Base-by-base conservation (phyloP, 2,888 invertebrate species). In the Himalopsyche japonica region DNA sequence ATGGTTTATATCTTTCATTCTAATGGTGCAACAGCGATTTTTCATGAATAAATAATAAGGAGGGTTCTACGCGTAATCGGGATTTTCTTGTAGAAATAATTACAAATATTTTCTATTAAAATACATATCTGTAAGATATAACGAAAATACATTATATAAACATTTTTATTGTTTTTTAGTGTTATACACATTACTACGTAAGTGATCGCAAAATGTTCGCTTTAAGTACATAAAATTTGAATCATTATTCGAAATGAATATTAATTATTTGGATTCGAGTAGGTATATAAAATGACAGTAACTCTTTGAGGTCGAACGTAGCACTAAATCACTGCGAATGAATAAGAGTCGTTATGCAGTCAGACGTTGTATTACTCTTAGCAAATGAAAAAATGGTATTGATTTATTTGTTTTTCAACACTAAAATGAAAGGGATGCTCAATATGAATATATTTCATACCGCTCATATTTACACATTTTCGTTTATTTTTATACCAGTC, bases 291-390 rank as follows among this genome's bases (percentile, higher is more conserved):
- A 78, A 47, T 20, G 78, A 78, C 43, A 27, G 47, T 82, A 78
- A 79, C 82, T 79, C 82, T 70, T 78, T 78, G 82, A 79, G 82
- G 24, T 4, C 64, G 8, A 18, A 64, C 57, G 57, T 43, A 79
- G 64, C 82, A 64, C 82, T 82, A 78, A 82, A 82, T 82, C 78
- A 82, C 20, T 57, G 7, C n/a, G 27, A 43, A 79, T 78, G 82
- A 82, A 82, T 70, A 18, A 37, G 34, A 43, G 24, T 34, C 79
- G 43, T 49, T 82, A 79, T 64, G 32, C 43, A 64, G 49, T 64
- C 47, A 34, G 27, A 70, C 27, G 70, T 70, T 70, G 30, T 70
- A 30, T 70, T 30, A 70, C 30, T 70, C 27, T 4, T 70, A 15
- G 30, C 27, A 70, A 12, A 27, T 27, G 43, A 43, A n/a, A 70